These are phyloP conservation scores for Odocoileus hemionus DNA, from an alignment of 2,113 vertebrate species.

Conservation along the genomic window DNA sequence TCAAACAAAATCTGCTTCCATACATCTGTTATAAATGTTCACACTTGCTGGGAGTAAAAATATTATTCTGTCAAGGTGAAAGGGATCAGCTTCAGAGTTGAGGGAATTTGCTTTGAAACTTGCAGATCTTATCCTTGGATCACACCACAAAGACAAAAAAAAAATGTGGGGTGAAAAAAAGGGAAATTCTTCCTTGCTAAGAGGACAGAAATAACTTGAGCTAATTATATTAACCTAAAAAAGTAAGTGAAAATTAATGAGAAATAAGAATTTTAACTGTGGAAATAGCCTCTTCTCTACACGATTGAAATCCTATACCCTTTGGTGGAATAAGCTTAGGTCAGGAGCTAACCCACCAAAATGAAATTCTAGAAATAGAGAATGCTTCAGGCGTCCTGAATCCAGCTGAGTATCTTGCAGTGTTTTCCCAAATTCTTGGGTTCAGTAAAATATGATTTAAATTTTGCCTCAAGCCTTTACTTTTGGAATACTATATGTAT, in stretches of 20 bases:
- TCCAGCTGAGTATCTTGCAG: constrained; percentile 13
- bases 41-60: background rate
- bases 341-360: constrained; percentile 40
- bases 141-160: constrained; percentile 10
- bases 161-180: background rate
- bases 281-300: constrained; percentile 50
- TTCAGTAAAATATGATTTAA: constrained; percentile 56
- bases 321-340: constrained; percentile 22
- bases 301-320: constrained; percentile 20
- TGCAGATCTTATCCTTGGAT: background rate
- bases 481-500: constrained; percentile 61
- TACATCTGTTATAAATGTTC: background rate
- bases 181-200: constrained; percentile 29
- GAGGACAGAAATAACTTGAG: constrained; percentile 61
- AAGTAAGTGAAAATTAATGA: constrained; percentile 55
- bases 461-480: constrained; percentile 36
- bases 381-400: background rate
- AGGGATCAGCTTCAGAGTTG: background rate
- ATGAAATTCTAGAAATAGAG: constrained; percentile 62
- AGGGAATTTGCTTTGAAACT: background rate
- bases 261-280: constrained; percentile 53
- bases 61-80: background rate
- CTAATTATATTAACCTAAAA: constrained; percentile 65
- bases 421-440: constrained; percentile 41
- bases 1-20: background rate